Evolutionary conservation across 2,113 vertebrate species (phyloP).

Genomic region (Clinocottus analis): DNA sequence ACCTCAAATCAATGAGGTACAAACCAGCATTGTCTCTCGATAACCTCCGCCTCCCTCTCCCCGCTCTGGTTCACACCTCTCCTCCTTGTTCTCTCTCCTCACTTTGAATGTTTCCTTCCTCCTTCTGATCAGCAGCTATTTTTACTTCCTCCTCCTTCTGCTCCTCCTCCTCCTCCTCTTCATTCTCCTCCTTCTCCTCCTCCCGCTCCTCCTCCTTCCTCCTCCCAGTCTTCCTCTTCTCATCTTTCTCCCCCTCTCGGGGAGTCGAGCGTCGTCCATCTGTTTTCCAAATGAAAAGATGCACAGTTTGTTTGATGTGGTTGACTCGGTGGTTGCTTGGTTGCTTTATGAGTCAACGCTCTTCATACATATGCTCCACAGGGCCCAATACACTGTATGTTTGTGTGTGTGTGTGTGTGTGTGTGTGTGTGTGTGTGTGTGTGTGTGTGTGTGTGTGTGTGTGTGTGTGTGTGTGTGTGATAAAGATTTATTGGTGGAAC

Average conservation of each 20-base stretch:
- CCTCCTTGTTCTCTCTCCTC: slow-evolving; percentile 16
- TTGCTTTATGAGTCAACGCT: slow-evolving; percentile 62
- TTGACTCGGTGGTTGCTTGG: slow-evolving; percentile 43
- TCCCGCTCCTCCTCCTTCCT: slow-evolving; percentile 8
- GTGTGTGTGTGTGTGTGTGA: background rate
- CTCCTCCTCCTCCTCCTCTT: slow-evolving; percentile 13
- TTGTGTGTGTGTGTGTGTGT: slow-evolving; percentile 7
- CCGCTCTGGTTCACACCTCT: slow-evolving; percentile 45
- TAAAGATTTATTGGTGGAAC: slow-evolving; percentile 35
- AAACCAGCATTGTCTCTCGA: slow-evolving; percentile 44
- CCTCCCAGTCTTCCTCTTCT: slow-evolving; percentile 20
- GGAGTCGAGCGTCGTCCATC: slow-evolving; percentile 58
- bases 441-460: slow-evolving; percentile 13
- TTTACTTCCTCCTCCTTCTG: slow-evolving; percentile 51
- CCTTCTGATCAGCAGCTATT: slow-evolving; percentile 61
- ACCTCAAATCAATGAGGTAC: slow-evolving; percentile 62
- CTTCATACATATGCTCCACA: slow-evolving; percentile 38
- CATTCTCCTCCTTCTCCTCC: slow-evolving; percentile 34
- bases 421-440: slow-evolving; percentile 5
- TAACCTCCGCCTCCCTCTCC: slow-evolving; percentile 32
- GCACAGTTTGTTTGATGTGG: slow-evolving; percentile 64
- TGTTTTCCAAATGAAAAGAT: slow-evolving; percentile 72
- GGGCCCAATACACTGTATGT: background rate
- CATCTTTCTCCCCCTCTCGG: slow-evolving; percentile 27
- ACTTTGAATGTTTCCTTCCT: slow-evolving; percentile 45